Evolutionary conservation across 2,113 vertebrate species (phyloP), one percentile per base, ranked within the genome.

Genomic region (Desmodus rotundus): DNA sequence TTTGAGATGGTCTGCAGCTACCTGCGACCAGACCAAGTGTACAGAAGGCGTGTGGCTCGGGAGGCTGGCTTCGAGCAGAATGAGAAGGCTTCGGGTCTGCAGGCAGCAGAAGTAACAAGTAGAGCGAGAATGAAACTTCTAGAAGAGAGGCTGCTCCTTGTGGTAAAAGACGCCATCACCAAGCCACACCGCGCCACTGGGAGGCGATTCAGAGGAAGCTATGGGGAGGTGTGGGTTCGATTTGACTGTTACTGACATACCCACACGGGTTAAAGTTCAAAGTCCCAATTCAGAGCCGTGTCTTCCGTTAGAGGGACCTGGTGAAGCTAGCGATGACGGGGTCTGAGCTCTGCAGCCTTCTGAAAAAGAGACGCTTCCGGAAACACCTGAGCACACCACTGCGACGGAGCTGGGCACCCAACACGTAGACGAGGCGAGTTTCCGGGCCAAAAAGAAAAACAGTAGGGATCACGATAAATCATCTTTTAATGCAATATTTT

Each of bases 401-500:
- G 43, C 28, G 19, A 22, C 38, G 2, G 11, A 87, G 36, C 7
- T 1, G 7, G 50, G 3, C 12, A 0, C 31, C 24, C 31, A 11
- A 6, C 2, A 5, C 7, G 0, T 24, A n/a, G 12, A 17, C 31
- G 7, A 19, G 43, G 16, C 0, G 14, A n/a, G 22, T 16, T 20
- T 0, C 1, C 0, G 9, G 41, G 3, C 50, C 8, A 2, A 15
- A 54, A 50, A 41, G 3, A 19, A n/a, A 81, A 24, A 4, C n/a
- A 26, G 24, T 3, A 33, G 56, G 9, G 50, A 70, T 56, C 19
- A 7, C 87, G 22, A 50, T 22, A 41, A 38, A 14, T n/a, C 5
- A 41, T 36, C n/a, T 7, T 56, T 47, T 8, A 41, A 50, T 8
- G 89, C 2, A 8, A 0, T 50, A 24, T 36, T 85, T 67, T 83